Evolutionary conservation across 2,113 vertebrate species (phyloP).

Genomic region (Chrysemys picta): DNA sequence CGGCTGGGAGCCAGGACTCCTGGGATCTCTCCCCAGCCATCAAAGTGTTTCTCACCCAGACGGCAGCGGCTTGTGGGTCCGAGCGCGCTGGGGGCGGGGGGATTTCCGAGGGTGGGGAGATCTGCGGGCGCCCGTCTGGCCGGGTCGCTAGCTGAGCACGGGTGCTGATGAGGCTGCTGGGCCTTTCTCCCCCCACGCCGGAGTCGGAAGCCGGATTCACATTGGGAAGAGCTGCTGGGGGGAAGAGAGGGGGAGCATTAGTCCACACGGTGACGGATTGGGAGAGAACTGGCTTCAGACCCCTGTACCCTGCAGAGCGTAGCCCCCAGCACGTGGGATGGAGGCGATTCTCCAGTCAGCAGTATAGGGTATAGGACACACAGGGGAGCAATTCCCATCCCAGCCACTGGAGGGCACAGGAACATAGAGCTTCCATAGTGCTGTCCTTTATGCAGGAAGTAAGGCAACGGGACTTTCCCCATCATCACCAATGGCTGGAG

Average conservation of each 20-base stretch:
- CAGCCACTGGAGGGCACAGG: neutral
- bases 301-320: neutral
- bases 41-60: neutral
- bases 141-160: neutral
- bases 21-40: neutral
- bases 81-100: fast-evolving
- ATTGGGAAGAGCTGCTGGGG: neutral
- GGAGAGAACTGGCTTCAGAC: neutral
- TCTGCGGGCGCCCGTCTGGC: neutral
- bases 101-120: neutral
- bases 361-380: neutral
- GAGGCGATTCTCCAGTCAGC: neutral
- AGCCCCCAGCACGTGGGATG: neutral
- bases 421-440: neutral
- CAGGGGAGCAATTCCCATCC: neutral
- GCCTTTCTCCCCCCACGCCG: neutral
- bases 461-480: too few species aligned
- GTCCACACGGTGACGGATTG: neutral
- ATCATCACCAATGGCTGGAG: too few species aligned
- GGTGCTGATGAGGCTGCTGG: neutral
- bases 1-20: too few species aligned
- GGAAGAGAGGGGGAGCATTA: neutral
- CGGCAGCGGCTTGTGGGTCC: neutral
- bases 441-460: neutral
- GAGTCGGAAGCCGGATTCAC: neutral